Conservation (phyloP, 2,888 invertebrate species). For the Liopterus haemorrhoidalis region DNA sequence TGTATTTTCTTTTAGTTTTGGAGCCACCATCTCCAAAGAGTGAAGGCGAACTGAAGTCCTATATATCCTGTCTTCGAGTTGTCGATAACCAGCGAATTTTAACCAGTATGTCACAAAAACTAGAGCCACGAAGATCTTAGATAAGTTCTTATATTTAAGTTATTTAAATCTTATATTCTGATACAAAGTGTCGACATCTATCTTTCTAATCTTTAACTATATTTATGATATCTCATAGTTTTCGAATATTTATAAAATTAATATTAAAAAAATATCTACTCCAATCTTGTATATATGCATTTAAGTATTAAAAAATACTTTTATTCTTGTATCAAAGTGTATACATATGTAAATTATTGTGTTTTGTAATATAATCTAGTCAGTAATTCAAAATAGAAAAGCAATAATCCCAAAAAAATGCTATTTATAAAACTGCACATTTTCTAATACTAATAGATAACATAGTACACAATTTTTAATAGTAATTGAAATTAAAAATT, state of each 20-base stretch:
- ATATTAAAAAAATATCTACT: conserved; percentile 8
- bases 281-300: conserved; percentile 19
- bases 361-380: conserved; percentile 23
- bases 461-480: conserved; percentile 19
- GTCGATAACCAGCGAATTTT: conserved; percentile 75
- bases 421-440: conserved; percentile 17
- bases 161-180: conserved; percentile 1
- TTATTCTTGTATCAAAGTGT: conserved; percentile 21
- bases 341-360: too few relatives aligned
- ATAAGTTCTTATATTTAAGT: conserved; percentile 3
- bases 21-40: conserved; percentile 66
- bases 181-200: conserved; percentile 10
- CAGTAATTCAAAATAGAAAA: conserved; percentile 18
- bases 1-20: conserved; percentile 49
- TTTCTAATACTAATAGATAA: conserved; percentile 17
- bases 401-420: conserved; percentile 16
- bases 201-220: conserved; percentile 3
- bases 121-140: conserved; percentile 60
- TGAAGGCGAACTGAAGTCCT: conserved; percentile 61
- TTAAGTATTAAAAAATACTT: conserved; percentile 12
- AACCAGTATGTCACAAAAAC: conserved; percentile 70
- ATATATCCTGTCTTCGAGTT: conserved; percentile 66
- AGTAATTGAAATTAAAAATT: conserved; percentile 17
- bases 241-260: conserved; percentile 6
- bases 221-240: conserved; percentile 8